These are phyloP conservation scores for Drosophila hawaiiensis DNA, from an alignment of 2,888 invertebrate species.

Conservation along the genomic window DNA sequence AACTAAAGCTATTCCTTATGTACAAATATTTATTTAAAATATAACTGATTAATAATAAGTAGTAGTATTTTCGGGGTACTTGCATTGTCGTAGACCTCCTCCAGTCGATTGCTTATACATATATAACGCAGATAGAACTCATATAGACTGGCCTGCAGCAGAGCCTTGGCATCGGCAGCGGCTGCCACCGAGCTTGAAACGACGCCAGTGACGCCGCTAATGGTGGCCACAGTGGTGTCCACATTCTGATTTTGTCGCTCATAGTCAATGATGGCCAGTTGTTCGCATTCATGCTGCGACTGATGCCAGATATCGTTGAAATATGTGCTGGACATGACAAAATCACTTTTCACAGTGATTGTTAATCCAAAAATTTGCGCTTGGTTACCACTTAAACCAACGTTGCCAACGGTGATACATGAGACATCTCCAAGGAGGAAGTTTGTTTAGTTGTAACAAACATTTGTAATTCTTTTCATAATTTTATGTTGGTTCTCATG, in stretches of 20 bases:
- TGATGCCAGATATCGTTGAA: slow-evolving; percentile 90
- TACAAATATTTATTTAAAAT: neutral
- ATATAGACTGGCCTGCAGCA: slow-evolving; percentile 87
- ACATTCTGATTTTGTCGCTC: slow-evolving; percentile 89
- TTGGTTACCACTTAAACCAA: neutral
- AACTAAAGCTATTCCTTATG: neutral
- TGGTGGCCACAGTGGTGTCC: slow-evolving; percentile 76
- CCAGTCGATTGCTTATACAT: slow-evolving; percentile 90
- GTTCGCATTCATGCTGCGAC: slow-evolving; percentile 86
- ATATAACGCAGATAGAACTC: slow-evolving; percentile 94
- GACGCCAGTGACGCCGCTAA: slow-evolving; percentile 86
- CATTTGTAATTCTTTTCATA: neutral
- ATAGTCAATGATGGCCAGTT: slow-evolving; percentile 84
- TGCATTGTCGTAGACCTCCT: slow-evolving; percentile 92
- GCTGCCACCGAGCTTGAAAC: slow-evolving; percentile 55
- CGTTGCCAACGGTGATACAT: slow-evolving; percentile 43
- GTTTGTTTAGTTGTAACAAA: neutral
- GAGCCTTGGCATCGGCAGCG: slow-evolving; percentile 85
- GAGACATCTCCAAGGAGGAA: neutral
- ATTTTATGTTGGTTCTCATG: neutral
- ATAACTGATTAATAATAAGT: neutral
- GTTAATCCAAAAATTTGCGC: neutral
- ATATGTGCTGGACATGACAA: slow-evolving; percentile 90
- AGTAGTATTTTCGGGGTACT: slow-evolving; percentile 19
- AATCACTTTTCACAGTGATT: neutral